Percentiles rank a stretch among this genome's conserved stretches.
Conservation (phyloP, 2,113 vertebrate species). For the Bubo bubo region DNA sequence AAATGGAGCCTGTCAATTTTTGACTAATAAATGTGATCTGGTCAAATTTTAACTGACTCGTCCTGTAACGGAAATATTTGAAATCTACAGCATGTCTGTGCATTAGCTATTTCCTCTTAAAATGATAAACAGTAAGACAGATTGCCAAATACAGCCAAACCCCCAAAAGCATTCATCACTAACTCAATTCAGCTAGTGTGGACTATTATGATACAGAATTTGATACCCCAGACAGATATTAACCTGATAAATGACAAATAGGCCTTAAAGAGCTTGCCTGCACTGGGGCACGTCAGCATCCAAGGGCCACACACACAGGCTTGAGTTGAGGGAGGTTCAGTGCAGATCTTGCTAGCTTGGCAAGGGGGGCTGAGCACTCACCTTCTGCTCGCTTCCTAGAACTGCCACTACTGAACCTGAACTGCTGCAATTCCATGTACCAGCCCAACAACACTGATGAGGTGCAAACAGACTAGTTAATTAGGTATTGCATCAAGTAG, state of each 20-base stretch:
- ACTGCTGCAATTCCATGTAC: background rate
- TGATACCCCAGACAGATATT: background rate
- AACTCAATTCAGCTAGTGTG: background rate
- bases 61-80: background rate
- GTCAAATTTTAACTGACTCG: background rate
- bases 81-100: background rate
- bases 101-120: background rate
- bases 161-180: background rate
- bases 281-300: accelerated
- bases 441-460: background rate
- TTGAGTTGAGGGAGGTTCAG: background rate
- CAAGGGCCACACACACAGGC: background rate
- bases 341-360: background rate
- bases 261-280: background rate
- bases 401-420: background rate
- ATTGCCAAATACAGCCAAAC: background rate
- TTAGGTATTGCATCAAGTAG: background rate
- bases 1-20: background rate
- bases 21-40: background rate
- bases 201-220: background rate
- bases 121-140: background rate
- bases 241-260: background rate
- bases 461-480: background rate
- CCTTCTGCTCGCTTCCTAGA: background rate
- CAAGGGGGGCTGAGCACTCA: background rate